Evolutionary conservation across 2,113 vertebrate species (phyloP).

Genomic region (Eulemur rufifrons): DNA sequence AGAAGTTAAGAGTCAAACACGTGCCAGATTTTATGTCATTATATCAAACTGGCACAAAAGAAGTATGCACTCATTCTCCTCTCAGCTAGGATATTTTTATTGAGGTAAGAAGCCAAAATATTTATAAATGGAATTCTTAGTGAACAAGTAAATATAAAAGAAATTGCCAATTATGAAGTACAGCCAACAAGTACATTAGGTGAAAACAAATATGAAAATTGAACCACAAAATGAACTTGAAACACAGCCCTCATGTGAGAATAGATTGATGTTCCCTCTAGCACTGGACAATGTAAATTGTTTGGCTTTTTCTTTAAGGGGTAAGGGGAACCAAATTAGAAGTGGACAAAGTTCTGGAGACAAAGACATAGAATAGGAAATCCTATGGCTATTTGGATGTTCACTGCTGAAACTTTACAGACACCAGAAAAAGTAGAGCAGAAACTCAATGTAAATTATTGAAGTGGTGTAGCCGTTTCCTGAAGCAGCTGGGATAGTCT

Average conservation of each 20-base stretch:
- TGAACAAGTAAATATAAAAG: background rate
- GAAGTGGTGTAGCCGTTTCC: conserved; percentile 72
- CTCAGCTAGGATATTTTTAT: background rate
- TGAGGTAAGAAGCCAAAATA: background rate
- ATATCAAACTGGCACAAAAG: background rate
- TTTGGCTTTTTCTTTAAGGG: background rate
- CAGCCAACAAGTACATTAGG: background rate
- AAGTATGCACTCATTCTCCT: background rate
- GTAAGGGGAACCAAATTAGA: background rate
- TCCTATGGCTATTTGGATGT: conserved; percentile 9
- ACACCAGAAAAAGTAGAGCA: conserved; percentile 71
- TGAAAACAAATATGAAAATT: background rate
- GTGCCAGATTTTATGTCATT: background rate
- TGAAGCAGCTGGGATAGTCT: conserved; percentile 57
- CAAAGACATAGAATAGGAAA: background rate
- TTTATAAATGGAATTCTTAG: background rate
- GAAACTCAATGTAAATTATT: conserved; percentile 83
- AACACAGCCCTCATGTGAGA: background rate
- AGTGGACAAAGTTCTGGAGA: conserved; percentile 29
- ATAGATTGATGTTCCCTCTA: background rate
- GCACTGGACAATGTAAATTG: background rate
- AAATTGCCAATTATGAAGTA: background rate
- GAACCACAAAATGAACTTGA: background rate
- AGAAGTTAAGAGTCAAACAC: background rate
- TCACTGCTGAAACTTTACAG: conserved; percentile 55